phyloP scores from a whole-genome alignment of 2,888 invertebrate species.

The Drosophila heteroneura region DNA sequence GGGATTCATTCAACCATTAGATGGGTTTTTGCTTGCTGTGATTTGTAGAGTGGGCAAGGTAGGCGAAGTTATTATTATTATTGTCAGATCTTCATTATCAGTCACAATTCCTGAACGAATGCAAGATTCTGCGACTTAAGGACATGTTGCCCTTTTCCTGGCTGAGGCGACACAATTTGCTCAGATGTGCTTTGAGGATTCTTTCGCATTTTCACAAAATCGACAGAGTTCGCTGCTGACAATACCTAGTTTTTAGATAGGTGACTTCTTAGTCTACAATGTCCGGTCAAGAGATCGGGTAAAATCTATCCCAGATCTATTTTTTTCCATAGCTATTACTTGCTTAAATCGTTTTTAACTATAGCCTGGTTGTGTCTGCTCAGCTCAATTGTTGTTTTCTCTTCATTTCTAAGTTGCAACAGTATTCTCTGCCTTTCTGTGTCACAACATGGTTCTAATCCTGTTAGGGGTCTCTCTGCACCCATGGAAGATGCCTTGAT shows the following conservation, averaged over 20 bases:
- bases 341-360: no score
- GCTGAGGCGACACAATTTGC: no score
- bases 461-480: neutral
- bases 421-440: neutral
- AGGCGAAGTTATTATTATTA: neutral
- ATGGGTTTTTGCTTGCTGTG: neutral
- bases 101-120: no score
- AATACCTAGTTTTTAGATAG: neutral
- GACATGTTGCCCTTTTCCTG: no score
- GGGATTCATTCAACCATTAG: neutral
- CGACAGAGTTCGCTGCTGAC: neutral
- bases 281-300: neutral
- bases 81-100: neutral
- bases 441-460: neutral
- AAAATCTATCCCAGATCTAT: neutral
- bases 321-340: no score
- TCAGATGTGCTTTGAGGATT: neutral
- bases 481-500: no score
- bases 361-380: neutral
- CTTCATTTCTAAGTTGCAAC: neutral
- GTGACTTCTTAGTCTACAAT: neutral
- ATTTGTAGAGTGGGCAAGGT: neutral
- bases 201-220: neutral
- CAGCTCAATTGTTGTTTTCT: neutral
- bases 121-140: neutral